Percentiles rank a stretch among this genome's conserved stretches.
phyloP scores from a whole-genome alignment of 1,140 invertebrate genomes.

The Anastrepha ludens region DNA sequence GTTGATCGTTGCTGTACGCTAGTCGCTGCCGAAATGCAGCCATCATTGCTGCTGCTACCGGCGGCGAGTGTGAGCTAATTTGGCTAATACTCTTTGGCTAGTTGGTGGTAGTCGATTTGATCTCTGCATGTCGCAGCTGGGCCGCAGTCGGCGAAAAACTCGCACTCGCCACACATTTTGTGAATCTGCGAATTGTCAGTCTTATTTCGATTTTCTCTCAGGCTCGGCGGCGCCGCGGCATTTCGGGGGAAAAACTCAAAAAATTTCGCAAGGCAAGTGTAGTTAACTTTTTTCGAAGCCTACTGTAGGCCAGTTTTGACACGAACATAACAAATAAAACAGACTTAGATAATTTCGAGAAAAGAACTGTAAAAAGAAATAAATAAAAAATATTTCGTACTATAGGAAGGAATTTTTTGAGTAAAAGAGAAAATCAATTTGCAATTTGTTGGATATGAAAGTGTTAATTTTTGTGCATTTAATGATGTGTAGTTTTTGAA shows the following conservation, averaged over 20 bases:
- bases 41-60: background rate
- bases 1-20: background rate
- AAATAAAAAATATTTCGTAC: background rate
- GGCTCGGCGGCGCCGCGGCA: slow-evolving; percentile 46
- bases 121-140: background rate
- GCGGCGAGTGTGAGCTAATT: background rate
- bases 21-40: too few species aligned
- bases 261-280: background rate
- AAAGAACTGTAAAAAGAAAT: background rate
- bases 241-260: slow-evolving; percentile 7
- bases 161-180: slow-evolving; percentile 33
- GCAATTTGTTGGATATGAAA: too few species aligned
- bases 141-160: slow-evolving; percentile 39
- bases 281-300: too few species aligned
- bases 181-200: slow-evolving; percentile 46
- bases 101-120: background rate
- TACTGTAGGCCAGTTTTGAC: background rate
- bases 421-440: too few species aligned
- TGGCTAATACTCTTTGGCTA: slow-evolving; percentile 34
- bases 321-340: background rate
- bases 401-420: too few species aligned
- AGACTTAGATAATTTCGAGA: background rate
- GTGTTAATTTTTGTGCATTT: too few species aligned
- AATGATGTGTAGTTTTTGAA: too few species aligned
- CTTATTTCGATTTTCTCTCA: slow-evolving; percentile 52